phyloP scores from a whole-genome alignment of 2,888 invertebrate genomes.

The Cheilosia vulpina region DNA sequence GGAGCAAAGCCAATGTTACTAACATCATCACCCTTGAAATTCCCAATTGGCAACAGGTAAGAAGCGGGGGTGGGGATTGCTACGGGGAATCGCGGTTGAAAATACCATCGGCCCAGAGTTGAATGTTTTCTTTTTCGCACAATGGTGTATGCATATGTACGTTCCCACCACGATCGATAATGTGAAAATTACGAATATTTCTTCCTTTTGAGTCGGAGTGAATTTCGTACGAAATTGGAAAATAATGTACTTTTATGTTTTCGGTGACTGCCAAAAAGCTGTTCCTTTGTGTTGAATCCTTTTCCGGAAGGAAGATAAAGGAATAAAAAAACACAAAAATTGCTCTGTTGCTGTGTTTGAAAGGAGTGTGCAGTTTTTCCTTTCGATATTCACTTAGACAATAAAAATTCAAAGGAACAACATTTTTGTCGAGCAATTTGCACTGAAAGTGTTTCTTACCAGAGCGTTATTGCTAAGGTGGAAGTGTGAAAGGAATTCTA shows the following conservation, averaged over 20 bases:
- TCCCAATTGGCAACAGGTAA: constrained; percentile 69
- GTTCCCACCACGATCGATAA: constrained; percentile 58
- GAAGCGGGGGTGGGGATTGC: background rate
- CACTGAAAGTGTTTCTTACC: too few relatives aligned
- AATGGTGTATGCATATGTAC: constrained; percentile 18
- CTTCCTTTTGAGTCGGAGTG: background rate
- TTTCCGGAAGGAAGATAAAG: too few relatives aligned
- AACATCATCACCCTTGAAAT: constrained; percentile 48
- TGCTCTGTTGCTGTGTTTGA: too few relatives aligned
- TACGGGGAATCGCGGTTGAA: background rate
- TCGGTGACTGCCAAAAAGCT: constrained; percentile 3
- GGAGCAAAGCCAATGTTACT: constrained; percentile 13
- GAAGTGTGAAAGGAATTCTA: too few relatives aligned
- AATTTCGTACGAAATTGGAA: constrained; percentile 49
- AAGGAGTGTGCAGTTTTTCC: too few relatives aligned
- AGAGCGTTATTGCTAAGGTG: too few relatives aligned
- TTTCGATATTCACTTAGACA: too few relatives aligned
- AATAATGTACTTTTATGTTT: constrained; percentile 58
- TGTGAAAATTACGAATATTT: constrained; percentile 47
- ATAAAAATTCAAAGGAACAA: too few relatives aligned
- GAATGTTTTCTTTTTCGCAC: constrained; percentile 16
- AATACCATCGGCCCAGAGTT: constrained; percentile 7
- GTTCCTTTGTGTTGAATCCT: too few relatives aligned
- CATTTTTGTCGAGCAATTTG: too few relatives aligned
- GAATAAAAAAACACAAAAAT: too few relatives aligned